These are phyloP conservation scores for Gasteruption jaculator DNA, from an alignment of 2,888 invertebrate species.

Conservation along the genomic window DNA sequence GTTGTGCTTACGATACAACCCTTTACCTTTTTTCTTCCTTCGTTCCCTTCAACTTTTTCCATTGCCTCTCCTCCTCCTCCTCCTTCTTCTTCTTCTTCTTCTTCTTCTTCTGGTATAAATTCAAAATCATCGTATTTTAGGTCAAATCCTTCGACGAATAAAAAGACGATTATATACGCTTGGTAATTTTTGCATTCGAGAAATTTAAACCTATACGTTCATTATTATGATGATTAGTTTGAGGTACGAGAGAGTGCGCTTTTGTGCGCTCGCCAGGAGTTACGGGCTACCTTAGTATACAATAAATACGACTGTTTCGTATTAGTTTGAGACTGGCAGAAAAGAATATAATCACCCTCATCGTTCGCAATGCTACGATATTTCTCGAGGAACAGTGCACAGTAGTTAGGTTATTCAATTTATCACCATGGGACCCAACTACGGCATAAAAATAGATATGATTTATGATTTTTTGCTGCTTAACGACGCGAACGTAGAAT, in stretches of 20 bases:
- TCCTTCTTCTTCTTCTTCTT: background rate
- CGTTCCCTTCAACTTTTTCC: slow-evolving; percentile 19
- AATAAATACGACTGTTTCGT: too few species aligned
- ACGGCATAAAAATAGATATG: slow-evolving; percentile 37
- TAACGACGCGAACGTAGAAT: slow-evolving; percentile 47
- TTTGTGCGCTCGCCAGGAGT: too few species aligned
- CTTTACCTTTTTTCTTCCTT: slow-evolving; percentile 5
- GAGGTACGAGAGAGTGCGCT: too few species aligned
- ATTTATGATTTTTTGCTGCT: slow-evolving; percentile 47
- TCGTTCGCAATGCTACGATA: too few species aligned
- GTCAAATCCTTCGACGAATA: background rate
- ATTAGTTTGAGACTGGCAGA: too few species aligned
- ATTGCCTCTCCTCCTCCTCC: slow-evolving; percentile 7
- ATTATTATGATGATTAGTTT: too few species aligned
- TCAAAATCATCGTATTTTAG: background rate
- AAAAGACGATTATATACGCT: too few species aligned
- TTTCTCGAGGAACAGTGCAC: slow-evolving; percentile 19
- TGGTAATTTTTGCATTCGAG: too few species aligned
- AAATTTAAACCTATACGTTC: too few species aligned
- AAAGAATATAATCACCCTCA: too few species aligned
- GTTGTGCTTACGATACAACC: too few species aligned
- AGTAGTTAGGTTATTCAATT: slow-evolving; percentile 47
- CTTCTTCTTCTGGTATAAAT: background rate
- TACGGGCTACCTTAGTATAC: too few species aligned
- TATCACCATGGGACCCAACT: slow-evolving; percentile 33